A percentile compares a stretch with the other conserved stretches of the same genome.
These are phyloP conservation scores for Drosophila incognita DNA, from an alignment of 2,888 invertebrate genomes.

Conservation along the genomic window DNA sequence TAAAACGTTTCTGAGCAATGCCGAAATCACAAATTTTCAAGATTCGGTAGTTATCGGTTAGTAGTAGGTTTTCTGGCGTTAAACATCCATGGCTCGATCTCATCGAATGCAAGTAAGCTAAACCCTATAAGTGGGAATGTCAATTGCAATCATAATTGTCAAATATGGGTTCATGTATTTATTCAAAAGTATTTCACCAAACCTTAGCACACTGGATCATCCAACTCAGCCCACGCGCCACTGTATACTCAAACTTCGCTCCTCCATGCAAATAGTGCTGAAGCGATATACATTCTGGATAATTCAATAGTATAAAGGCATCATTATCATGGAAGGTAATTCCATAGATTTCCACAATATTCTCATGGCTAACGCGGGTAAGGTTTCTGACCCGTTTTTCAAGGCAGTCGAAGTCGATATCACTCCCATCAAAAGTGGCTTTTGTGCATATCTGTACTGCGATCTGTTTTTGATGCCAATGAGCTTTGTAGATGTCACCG, in stretches of 20 bases:
- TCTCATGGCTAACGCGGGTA: not conserved
- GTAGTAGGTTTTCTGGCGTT: not conserved
- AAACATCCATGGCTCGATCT: not conserved
- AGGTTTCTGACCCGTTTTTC: not conserved
- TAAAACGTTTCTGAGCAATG: not conserved
- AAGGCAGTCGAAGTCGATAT: not conserved
- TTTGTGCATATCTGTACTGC: constrained; percentile 4
- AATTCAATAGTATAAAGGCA: constrained; percentile 2
- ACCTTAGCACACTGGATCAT: constrained; percentile 20
- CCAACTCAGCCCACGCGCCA: constrained; percentile 1
- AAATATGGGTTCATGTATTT: not conserved
- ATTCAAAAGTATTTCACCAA: not conserved
- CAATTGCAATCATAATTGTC: not conserved
- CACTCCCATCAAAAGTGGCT: not conserved
- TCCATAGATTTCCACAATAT: constrained; percentile 14
- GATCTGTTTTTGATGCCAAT: not conserved
- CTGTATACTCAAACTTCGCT: not conserved
- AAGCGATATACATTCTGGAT: constrained; percentile 11
- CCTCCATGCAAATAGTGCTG: constrained; percentile 7
- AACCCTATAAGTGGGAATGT: constrained; percentile 12
- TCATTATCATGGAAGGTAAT: not conserved
- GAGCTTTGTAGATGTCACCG: not conserved
- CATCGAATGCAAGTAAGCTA: not conserved
- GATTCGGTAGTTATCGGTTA: not conserved
- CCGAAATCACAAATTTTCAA: constrained; percentile 4